Conservation (phyloP, 2,113 vertebrate species). For the Dromaius novaehollandiae region DNA sequence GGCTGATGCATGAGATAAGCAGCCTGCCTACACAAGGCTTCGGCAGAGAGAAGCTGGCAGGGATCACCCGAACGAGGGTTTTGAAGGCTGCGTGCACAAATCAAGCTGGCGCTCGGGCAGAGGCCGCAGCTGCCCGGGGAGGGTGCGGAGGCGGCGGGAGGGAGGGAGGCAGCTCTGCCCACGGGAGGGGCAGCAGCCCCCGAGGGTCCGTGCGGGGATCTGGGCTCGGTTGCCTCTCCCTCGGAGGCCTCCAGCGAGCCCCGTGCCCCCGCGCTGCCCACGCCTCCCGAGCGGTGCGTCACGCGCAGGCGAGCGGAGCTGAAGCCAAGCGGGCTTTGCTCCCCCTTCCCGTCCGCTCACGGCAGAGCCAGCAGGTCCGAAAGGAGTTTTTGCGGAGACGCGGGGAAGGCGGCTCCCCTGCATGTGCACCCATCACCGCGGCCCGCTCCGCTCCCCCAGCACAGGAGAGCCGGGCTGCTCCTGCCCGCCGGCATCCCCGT, state of each 20-base stretch:
- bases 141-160: neutral
- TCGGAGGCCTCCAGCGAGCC: neutral
- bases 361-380: neutral
- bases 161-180: neutral
- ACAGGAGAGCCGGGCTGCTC: neutral
- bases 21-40: accelerated
- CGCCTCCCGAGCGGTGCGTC: neutral
- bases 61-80: accelerated
- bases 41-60: neutral
- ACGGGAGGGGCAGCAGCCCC: accelerated
- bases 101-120: neutral
- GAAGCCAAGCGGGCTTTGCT: neutral
- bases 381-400: neutral
- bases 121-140: neutral
- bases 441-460: no score
- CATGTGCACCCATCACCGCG: no score
- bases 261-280: neutral
- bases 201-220: accelerated
- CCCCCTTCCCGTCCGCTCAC: constrained; percentile 32
- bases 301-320: neutral
- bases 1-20: accelerated
- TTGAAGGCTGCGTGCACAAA: neutral
- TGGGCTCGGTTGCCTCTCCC: neutral
- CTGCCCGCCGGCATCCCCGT: neutral
- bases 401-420: no score